phyloP scores from a whole-genome alignment of 2,888 invertebrate genomes.

The Ceraclea dissimilis region DNA sequence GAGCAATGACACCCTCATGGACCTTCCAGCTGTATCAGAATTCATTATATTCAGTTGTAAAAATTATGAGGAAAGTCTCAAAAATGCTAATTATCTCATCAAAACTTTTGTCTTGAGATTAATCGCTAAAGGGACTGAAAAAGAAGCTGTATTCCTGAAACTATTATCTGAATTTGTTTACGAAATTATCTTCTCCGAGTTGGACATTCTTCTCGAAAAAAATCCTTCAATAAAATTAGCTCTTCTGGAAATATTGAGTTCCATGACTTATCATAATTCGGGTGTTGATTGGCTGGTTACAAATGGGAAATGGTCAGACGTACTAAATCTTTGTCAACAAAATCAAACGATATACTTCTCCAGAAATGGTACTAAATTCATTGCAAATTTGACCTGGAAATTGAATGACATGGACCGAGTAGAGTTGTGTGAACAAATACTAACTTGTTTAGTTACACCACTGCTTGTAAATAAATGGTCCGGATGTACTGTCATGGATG shows the following conservation, averaged over 20 bases:
- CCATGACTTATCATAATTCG: conserved; percentile 52
- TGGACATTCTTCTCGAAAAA: conserved; percentile 33
- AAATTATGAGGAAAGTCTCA: conserved; percentile 31
- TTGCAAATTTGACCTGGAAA: conserved; percentile 52
- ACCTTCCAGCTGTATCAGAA: conserved; percentile 11
- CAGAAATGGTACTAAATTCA: conserved; percentile 57
- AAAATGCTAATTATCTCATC: conserved; percentile 34
- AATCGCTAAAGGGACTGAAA: conserved; percentile 49
- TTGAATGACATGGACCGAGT: conserved; percentile 43
- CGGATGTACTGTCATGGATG: conserved; percentile 41
- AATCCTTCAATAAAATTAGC: conserved; percentile 60
- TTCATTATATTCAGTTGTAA: conserved; percentile 32
- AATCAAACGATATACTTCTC: conserved; percentile 66
- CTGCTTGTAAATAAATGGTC: conserved; percentile 49
- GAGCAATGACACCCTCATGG: not conserved
- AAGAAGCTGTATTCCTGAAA: conserved; percentile 53
- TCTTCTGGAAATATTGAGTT: conserved; percentile 54
- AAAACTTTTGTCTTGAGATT: conserved; percentile 57
- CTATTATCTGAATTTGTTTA: conserved; percentile 42
- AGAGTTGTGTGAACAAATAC: conserved; percentile 47
- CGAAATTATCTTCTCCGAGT: conserved; percentile 31
- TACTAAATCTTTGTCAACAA: conserved; percentile 54
- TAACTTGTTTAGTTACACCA: conserved; percentile 50
- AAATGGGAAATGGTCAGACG: conserved; percentile 55
- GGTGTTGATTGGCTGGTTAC: conserved; percentile 61